Evolutionary conservation across 2,797 vertebrate genomes (phyloP).

Genomic region (Anas flavirostris): DNA sequence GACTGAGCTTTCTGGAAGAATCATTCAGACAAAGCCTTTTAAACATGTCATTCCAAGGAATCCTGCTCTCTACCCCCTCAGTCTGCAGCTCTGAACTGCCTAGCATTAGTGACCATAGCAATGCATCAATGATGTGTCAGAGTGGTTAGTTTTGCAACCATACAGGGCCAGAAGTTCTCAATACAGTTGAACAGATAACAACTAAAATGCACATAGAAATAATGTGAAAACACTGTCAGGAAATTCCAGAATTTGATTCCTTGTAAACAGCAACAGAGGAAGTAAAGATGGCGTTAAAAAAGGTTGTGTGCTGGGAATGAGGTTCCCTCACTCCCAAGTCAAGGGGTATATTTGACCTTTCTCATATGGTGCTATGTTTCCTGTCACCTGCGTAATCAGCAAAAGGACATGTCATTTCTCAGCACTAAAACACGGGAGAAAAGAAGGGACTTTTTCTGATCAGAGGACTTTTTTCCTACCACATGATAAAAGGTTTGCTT

Average conservation of each 20-base stretch:
- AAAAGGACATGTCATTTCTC: background rate
- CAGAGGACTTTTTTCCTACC: background rate
- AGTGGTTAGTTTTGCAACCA: background rate
- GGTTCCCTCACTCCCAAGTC: background rate
- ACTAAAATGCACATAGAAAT: background rate
- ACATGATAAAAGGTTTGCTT: background rate
- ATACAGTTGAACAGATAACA: background rate
- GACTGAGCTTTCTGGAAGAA: constrained; percentile 10
- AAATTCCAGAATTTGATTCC: background rate
- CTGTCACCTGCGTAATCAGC: background rate
- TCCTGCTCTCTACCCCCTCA: background rate
- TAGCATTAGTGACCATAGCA: background rate
- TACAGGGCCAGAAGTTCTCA: background rate
- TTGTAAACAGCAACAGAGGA: background rate
- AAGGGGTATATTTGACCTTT: background rate
- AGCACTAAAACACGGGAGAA: background rate
- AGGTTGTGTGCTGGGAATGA: background rate
- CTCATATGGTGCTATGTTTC: background rate
- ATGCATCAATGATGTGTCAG: background rate
- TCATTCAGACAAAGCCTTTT: background rate
- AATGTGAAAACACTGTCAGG: background rate
- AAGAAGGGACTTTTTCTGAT: background rate
- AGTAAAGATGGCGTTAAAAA: background rate
- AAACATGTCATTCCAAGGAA: background rate
- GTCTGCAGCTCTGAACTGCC: background rate